phyloP scores from a whole-genome alignment of 2,797 vertebrate species.

The Chiloscyllium punctatum region DNA sequence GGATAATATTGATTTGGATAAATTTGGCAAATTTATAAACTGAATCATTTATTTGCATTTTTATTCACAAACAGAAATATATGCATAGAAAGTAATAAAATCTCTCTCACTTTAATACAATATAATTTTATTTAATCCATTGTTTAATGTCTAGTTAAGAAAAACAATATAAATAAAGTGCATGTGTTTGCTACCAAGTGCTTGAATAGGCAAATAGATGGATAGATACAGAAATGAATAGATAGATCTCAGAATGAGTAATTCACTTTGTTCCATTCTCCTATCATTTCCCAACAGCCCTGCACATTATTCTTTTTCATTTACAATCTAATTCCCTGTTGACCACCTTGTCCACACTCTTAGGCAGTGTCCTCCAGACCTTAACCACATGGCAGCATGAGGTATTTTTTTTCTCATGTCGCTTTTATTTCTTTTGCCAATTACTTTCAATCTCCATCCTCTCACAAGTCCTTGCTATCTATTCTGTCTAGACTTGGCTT shows the following conservation, averaged over 20 bases:
- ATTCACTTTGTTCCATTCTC: no score
- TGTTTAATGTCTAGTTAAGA: not conserved
- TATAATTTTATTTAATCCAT: not conserved
- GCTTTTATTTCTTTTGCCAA: no score
- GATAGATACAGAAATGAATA: not conserved
- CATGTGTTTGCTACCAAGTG: not conserved
- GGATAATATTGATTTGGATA: not conserved
- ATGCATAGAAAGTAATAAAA: not conserved
- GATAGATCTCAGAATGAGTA: not conserved
- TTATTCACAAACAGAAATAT: not conserved
- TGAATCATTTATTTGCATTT: not conserved
- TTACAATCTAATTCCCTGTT: no score
- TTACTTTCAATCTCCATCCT: no score
- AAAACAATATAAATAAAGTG: not conserved
- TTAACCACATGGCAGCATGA: no score
- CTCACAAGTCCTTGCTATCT: no score
- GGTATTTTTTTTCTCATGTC: no score
- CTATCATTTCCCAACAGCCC: no score
- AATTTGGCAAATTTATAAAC: not conserved
- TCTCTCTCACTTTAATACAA: not conserved
- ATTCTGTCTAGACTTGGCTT: no score
- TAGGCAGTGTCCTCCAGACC: no score
- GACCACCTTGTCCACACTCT: no score
- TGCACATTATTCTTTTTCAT: no score
- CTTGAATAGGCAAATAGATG: not conserved